These are phyloP conservation scores for Caenorhabditis sp. DNA, from an alignment of 2,888 invertebrate genomes.

Conservation along the genomic window DNA sequence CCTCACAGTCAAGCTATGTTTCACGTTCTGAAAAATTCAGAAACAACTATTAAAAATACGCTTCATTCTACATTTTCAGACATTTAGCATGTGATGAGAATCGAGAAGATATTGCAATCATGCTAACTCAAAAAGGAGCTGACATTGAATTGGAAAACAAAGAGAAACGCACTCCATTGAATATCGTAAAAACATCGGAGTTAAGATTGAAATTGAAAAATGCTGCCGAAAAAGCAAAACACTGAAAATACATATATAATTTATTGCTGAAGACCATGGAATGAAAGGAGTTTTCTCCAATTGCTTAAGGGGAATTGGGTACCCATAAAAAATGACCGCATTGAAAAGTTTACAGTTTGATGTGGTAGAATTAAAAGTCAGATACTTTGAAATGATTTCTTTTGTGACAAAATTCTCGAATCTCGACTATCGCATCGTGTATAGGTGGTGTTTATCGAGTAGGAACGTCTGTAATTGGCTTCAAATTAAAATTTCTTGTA, in stretches of 20 bases:
- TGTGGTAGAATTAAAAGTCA: slow-evolving; percentile 3
- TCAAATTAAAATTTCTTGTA: not conserved
- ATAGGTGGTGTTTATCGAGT: slow-evolving; percentile 45
- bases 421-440: slow-evolving; percentile 47
- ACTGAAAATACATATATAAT: not conserved
- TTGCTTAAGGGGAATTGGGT: not conserved
- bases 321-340: not conserved
- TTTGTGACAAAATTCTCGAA: slow-evolving; percentile 46
- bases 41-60: too few relatives aligned
- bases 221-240: slow-evolving; percentile 9
- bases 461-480: slow-evolving; percentile 31
- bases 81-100: slow-evolving; percentile 86
- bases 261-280: not conserved
- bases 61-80: slow-evolving; percentile 73
- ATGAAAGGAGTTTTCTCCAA: not conserved
- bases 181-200: slow-evolving; percentile 30
- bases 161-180: slow-evolving; percentile 41
- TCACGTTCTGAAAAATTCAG: too few relatives aligned
- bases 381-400: slow-evolving; percentile 52
- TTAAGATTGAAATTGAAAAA: slow-evolving; percentile 34
- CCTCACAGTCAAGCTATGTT: too few relatives aligned
- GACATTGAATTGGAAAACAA: slow-evolving; percentile 77
- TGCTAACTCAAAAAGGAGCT: slow-evolving; percentile 79
- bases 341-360: too few relatives aligned
- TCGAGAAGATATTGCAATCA: slow-evolving; percentile 77